A percentile compares a stretch with the other conserved stretches of the same genome.
Conservation (phyloP, 2,113 vertebrate genomes). For the Actinemys pallida region DNA sequence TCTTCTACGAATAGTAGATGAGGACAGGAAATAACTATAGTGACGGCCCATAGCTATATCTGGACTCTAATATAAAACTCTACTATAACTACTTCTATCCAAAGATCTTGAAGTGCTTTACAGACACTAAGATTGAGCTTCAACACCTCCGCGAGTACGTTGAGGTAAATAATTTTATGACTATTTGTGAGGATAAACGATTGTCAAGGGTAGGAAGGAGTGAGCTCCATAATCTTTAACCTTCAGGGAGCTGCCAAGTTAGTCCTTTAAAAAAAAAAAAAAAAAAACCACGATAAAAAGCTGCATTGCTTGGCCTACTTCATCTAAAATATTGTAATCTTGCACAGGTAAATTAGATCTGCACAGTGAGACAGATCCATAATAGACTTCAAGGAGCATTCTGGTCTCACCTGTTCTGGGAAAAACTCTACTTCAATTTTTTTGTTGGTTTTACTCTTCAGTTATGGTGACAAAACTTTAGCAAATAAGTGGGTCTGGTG, state of each 20-base stretch:
- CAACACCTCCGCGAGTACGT: neutral
- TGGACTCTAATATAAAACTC: too few species aligned
- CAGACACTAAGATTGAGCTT: neutral
- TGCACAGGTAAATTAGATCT: neutral
- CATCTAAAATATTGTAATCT: neutral
- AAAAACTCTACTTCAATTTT: neutral
- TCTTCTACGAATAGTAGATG: neutral
- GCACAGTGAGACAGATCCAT: neutral
- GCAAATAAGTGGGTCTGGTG: neutral
- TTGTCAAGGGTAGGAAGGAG: neutral
- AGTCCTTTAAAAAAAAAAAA: neutral
- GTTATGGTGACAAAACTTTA: neutral
- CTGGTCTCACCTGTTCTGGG: neutral
- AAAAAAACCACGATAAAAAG: neutral
- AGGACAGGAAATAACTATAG: neutral
- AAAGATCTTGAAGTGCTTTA: neutral
- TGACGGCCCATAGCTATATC: neutral
- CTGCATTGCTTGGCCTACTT: neutral
- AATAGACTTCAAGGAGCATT: neutral
- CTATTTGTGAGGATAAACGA: neutral
- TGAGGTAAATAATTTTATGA: neutral
- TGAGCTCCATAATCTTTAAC: neutral
- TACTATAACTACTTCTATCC: neutral
- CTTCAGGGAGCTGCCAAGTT: neutral
- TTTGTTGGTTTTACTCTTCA: neutral